A percentile compares a stretch with the other conserved stretches of the same genome.
phyloP scores from a whole-genome alignment of 2,797 vertebrate species.

The Selene dorsalis region DNA sequence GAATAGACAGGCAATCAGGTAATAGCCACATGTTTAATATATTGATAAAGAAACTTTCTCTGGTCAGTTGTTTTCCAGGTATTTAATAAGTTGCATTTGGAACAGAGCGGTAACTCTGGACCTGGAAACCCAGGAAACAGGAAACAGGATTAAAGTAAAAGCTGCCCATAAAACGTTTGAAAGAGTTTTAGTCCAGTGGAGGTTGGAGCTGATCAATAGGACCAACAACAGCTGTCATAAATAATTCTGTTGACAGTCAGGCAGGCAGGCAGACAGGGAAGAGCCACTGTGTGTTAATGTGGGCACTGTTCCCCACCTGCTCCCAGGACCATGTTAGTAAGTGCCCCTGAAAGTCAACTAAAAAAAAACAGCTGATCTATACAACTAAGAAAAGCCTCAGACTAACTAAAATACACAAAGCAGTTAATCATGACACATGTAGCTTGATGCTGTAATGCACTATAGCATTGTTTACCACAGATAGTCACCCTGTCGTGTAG shows the following conservation, averaged over 20 bases:
- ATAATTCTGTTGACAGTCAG: slow-evolving; percentile 53
- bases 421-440: neutral
- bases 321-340: slow-evolving; percentile 26
- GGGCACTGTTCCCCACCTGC: slow-evolving; percentile 52
- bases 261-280: slow-evolving; percentile 48
- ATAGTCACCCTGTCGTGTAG: neutral
- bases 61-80: neutral
- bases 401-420: neutral
- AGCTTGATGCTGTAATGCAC: neutral
- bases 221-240: slow-evolving; percentile 44
- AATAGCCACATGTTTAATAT: too few relatives aligned
- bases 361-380: slow-evolving; percentile 23
- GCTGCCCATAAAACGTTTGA: slow-evolving; percentile 18
- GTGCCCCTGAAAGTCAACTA: slow-evolving; percentile 40
- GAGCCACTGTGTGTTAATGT: slow-evolving; percentile 35
- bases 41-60: neutral
- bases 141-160: slow-evolving; percentile 16
- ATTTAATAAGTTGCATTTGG: neutral
- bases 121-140: neutral
- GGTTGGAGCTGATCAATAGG: slow-evolving; percentile 21
- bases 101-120: neutral
- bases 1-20: neutral
- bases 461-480: slow-evolving; percentile 14
- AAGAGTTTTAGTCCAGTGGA: slow-evolving; percentile 20
- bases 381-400: slow-evolving; percentile 16